These are phyloP conservation scores for Nephila pilipes DNA, from an alignment of 1,140 invertebrate genomes.

Conservation along the genomic window DNA sequence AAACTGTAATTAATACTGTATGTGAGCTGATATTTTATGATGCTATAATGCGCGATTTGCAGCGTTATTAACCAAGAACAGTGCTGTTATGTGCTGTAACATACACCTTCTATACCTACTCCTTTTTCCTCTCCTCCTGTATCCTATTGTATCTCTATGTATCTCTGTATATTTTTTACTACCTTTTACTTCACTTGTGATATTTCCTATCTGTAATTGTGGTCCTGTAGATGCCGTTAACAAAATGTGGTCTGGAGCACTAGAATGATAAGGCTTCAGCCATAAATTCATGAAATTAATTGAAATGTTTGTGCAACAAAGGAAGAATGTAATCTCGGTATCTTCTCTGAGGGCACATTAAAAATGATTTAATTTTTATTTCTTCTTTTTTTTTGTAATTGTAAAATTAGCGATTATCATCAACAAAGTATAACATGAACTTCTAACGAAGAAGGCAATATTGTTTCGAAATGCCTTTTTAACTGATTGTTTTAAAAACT, in stretches of 20 bases:
- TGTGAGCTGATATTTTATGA: conserved; percentile 74
- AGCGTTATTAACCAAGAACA: conserved; percentile 15
- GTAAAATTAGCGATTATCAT: too few species aligned
- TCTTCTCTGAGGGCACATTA: too few species aligned
- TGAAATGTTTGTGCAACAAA: too few species aligned
- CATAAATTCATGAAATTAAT: too few species aligned
- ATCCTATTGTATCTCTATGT: conserved; percentile 39
- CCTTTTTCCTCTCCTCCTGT: conserved; percentile 51
- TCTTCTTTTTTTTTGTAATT: too few species aligned
- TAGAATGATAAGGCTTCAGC: too few species aligned
- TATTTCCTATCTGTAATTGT: conserved; percentile 50
- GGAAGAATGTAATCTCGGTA: too few species aligned
- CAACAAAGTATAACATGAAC: too few species aligned
- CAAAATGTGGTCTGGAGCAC: background rate
- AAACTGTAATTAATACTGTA: conserved; percentile 66
- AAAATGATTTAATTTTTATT: too few species aligned
- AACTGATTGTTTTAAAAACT: too few species aligned
- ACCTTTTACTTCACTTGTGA: conserved; percentile 70
- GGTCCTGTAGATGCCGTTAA: conserved; percentile 29
- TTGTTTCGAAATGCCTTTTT: too few species aligned
- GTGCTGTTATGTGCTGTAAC: conserved; percentile 14
- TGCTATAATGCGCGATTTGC: background rate
- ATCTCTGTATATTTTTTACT: conserved; percentile 65
- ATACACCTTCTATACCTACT: conserved; percentile 30
- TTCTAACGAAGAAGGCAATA: too few species aligned